Percentiles rank a stretch among this genome's conserved stretches.
Evolutionary conservation across 2,797 vertebrate species (phyloP).

Genomic region (Gephyroberyx darwinii): DNA sequence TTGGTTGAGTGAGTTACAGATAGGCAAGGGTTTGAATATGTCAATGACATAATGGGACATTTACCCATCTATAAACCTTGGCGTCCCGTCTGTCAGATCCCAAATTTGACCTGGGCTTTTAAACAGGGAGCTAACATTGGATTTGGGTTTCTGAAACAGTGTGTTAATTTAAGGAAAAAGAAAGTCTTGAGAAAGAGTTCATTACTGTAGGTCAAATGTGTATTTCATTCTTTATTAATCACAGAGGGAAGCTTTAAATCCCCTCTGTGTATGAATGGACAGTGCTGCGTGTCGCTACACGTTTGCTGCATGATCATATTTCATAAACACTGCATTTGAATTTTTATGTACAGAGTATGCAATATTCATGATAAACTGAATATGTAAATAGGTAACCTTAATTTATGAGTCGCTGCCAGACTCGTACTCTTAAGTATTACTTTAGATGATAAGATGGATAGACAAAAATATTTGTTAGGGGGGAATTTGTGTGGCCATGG

Average conservation of each 20-base stretch:
- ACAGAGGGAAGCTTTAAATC: conserved; percentile 70
- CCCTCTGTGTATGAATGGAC: conserved; percentile 72
- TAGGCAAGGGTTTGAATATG: conserved; percentile 49
- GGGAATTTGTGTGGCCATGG: conserved; percentile 63
- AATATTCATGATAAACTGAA: conserved; percentile 87
- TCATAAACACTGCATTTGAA: conserved; percentile 86
- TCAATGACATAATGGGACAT: conserved; percentile 43
- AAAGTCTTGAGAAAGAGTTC: conserved; percentile 54
- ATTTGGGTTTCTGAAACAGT: conserved; percentile 10
- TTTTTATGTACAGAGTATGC: conserved; percentile 86
- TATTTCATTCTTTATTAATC: conserved; percentile 79
- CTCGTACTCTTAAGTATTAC: conserved; percentile 81
- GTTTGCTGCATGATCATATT: conserved; percentile 85
- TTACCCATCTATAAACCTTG: conserved; percentile 53
- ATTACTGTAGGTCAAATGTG: conserved; percentile 72
- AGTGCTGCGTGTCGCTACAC: conserved; percentile 79
- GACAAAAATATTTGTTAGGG: conserved; percentile 79
- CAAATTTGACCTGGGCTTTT: conserved; percentile 34
- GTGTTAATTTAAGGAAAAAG: conserved; percentile 25
- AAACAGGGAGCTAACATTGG: neutral
- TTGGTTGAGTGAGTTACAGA: conserved; percentile 36
- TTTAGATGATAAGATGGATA: conserved; percentile 81
- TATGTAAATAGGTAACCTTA: conserved; percentile 86
- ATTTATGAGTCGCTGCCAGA: conserved; percentile 83
- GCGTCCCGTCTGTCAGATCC: conserved; percentile 37